Percentiles rank a stretch among this genome's conserved stretches.
Conservation (phyloP, 2,888 invertebrate species). For the Hyalella azteca region DNA sequence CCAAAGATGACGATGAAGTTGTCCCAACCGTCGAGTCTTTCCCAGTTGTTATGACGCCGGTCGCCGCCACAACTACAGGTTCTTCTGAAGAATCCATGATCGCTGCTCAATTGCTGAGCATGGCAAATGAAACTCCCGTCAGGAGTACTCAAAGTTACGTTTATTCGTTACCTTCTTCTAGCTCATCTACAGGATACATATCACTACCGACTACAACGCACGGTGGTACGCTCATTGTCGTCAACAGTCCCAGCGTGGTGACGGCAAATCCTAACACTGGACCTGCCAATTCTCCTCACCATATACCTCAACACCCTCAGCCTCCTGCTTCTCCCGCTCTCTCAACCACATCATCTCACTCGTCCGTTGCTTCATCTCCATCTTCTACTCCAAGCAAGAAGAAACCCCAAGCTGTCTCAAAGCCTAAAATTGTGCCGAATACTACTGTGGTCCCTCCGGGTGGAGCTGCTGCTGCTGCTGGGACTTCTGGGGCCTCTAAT, state of each 20-base stretch:
- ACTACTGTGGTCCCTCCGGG: conserved; percentile 43
- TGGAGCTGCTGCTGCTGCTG: conserved; percentile 31
- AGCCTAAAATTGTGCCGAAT: conserved; percentile 48
- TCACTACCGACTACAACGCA: conserved; percentile 53
- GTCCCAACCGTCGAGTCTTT: conserved; percentile 47
- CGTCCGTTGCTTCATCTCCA: conserved; percentile 57
- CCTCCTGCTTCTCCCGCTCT: conserved; percentile 56
- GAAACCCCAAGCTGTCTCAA: conserved; percentile 53
- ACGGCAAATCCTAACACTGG: conserved; percentile 47
- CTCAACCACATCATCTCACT: conserved; percentile 57
- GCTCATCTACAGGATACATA: conserved; percentile 48
- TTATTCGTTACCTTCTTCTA: conserved; percentile 52
- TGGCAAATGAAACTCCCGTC: conserved; percentile 56
- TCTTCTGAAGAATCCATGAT: conserved; percentile 58
- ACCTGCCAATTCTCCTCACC: conserved; percentile 48
- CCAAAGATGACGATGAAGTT: conserved; percentile 46
- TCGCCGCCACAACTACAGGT: conserved; percentile 41
- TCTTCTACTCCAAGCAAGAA: conserved; percentile 57
- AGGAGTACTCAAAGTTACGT: conserved; percentile 53
- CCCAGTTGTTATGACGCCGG: background rate
- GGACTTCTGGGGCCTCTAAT: conserved; percentile 53
- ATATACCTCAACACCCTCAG: conserved; percentile 50
- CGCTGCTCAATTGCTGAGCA: conserved; percentile 57
- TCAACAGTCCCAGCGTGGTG: conserved; percentile 49
- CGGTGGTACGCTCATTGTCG: conserved; percentile 54